Evolutionary conservation across 2,888 invertebrate genomes (phyloP).

Genomic region (Drosophila pseudotalamancana): DNA sequence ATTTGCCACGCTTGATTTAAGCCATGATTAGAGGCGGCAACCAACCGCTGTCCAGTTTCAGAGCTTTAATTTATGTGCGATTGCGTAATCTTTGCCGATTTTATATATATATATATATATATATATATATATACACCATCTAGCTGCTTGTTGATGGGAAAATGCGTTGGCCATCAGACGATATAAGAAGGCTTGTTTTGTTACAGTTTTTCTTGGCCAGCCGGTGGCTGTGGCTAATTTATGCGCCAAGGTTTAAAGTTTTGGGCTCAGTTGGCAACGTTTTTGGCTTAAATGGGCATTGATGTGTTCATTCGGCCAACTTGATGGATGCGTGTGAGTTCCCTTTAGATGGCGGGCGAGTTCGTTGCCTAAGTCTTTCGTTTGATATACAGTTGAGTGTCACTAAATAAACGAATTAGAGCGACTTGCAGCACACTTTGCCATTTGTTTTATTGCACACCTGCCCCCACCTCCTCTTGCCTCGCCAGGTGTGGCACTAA

Average conservation of each 20-base stretch:
- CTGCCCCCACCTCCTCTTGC: neutral
- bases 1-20: constrained; percentile 79
- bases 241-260: constrained; percentile 72
- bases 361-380: constrained; percentile 68
- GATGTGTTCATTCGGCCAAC: constrained; percentile 74
- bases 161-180: constrained; percentile 51
- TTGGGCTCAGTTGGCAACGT: constrained; percentile 27
- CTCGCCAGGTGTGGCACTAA: constrained; percentile 12
- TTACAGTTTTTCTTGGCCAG: constrained; percentile 5
- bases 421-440: constrained; percentile 71
- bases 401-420: constrained; percentile 51
- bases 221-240: constrained; percentile 60
- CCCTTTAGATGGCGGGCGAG: constrained; percentile 24
- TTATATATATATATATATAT: constrained; percentile 12
- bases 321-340: constrained; percentile 63
- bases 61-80: constrained; percentile 69
- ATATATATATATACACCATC: neutral
- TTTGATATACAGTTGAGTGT: constrained; percentile 11
- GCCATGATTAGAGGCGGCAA: constrained; percentile 70
- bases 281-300: constrained; percentile 70
- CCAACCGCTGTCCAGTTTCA: constrained; percentile 7
- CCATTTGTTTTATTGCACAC: constrained; percentile 41
- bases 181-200: constrained; percentile 20
- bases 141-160: constrained; percentile 59
- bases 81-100: constrained; percentile 66